Conservation (phyloP, 2,888 invertebrate genomes). For the Tholera decimalis region DNA sequence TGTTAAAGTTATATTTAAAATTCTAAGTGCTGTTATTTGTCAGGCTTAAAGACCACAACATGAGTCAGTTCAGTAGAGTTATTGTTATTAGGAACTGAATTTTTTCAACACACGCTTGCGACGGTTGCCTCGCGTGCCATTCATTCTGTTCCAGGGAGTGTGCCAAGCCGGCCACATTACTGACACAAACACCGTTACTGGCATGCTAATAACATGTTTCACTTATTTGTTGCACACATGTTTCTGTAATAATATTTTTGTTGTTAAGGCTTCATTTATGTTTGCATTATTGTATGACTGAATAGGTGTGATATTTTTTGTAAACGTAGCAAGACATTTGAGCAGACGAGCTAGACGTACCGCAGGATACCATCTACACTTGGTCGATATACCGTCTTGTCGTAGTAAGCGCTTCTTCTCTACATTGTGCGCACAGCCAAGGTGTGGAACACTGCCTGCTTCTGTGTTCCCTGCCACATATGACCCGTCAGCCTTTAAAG, state of each 20-base stretch:
- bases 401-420: no score
- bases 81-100: neutral
- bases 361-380: no score
- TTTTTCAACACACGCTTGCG: constrained; percentile 13
- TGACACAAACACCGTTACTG: constrained; percentile 55
- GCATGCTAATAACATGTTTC: constrained; percentile 60
- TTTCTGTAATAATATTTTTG: constrained; percentile 12
- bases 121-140: constrained; percentile 54
- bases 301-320: neutral
- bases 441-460: no score
- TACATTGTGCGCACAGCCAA: no score
- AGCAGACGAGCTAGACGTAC: no score
- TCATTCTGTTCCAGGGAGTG: constrained; percentile 48
- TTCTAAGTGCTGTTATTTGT: neutral
- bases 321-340: neutral
- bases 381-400: no score
- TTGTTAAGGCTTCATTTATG: neutral
- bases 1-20: neutral
- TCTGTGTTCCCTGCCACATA: no score
- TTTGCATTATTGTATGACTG: neutral
- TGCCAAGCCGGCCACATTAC: constrained; percentile 62
- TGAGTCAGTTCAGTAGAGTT: constrained; percentile 18
- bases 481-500: no score
- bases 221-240: constrained; percentile 50
- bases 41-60: neutral